A percentile compares a stretch with the other conserved stretches of the same genome.
phyloP scores from a whole-genome alignment of 2,113 vertebrate genomes.

The Galeopterus variegatus region DNA sequence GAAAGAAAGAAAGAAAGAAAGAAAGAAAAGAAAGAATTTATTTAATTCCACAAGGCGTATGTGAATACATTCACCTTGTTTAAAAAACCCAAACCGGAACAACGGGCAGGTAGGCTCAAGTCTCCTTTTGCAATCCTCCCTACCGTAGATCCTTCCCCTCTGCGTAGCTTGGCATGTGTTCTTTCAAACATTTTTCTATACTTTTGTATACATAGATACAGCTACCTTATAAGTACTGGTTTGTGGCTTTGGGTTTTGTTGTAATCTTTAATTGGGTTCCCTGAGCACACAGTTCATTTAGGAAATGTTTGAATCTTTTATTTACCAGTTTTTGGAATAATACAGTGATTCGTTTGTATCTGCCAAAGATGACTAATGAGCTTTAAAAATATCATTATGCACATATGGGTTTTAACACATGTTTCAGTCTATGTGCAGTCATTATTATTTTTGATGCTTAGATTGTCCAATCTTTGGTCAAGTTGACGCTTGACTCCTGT shows the following conservation, averaged over 20 bases:
- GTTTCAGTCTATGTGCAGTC: not conserved
- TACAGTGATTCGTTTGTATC: not conserved
- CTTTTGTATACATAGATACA: not conserved
- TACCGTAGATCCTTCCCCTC: no score
- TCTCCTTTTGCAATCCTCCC: not conserved
- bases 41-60: not conserved
- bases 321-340: not conserved
- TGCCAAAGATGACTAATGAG: not conserved
- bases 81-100: not conserved
- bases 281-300: not conserved
- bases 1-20: no score
- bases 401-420: not conserved
- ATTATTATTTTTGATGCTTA: not conserved
- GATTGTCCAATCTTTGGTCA: not conserved
- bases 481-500: not conserved
- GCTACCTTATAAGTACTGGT: not conserved
- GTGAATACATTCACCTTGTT: not conserved
- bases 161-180: no score
- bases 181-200: not conserved
- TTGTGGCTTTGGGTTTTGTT: not conserved
- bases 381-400: not conserved
- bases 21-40: not conserved
- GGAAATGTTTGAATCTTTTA: not conserved
- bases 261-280: not conserved
- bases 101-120: not conserved